These are phyloP conservation scores for Sarcophaga caerulescens DNA, from an alignment of 2,888 invertebrate genomes.

Conservation along the genomic window DNA sequence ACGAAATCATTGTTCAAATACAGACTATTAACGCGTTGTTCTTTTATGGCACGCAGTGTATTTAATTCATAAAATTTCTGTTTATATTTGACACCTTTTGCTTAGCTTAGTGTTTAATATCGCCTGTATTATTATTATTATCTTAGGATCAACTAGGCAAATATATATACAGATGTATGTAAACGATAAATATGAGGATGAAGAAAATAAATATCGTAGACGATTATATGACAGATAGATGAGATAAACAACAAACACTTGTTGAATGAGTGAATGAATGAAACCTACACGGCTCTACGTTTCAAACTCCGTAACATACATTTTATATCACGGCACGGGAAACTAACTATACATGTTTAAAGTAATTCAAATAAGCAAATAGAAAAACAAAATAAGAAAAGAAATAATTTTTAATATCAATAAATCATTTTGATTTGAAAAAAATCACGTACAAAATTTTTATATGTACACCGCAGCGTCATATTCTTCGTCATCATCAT, in stretches of 20 bases:
- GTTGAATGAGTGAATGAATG: neutral
- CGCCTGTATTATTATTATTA: constrained; percentile 45
- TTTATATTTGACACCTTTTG: constrained; percentile 59
- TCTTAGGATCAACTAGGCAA: constrained; percentile 55
- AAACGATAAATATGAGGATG: constrained; percentile 3
- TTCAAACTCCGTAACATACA: constrained; percentile 2
- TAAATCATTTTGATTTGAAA: constrained; percentile 62
- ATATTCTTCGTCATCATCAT: constrained; percentile 15
- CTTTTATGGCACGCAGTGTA: neutral
- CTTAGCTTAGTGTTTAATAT: neutral
- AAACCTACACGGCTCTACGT: neutral
- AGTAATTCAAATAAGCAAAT: constrained; percentile 9
- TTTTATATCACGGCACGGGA: constrained; percentile 34
- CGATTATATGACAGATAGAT: constrained; percentile 1
- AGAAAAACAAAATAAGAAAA: constrained; percentile 44
- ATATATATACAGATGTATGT: constrained; percentile 11
- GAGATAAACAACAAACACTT: constrained; percentile 30
- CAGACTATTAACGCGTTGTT: neutral
- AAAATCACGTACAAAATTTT: constrained; percentile 64
- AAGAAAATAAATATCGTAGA: constrained; percentile 5
- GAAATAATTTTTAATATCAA: constrained; percentile 34
- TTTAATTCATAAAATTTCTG: constrained; percentile 42
- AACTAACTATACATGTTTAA: neutral
- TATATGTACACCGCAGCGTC: constrained; percentile 18
- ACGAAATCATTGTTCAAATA: constrained; percentile 52